Evolutionary conservation across 2,888 invertebrate genomes (phyloP).

Genomic region (Aphidius colemani): DNA sequence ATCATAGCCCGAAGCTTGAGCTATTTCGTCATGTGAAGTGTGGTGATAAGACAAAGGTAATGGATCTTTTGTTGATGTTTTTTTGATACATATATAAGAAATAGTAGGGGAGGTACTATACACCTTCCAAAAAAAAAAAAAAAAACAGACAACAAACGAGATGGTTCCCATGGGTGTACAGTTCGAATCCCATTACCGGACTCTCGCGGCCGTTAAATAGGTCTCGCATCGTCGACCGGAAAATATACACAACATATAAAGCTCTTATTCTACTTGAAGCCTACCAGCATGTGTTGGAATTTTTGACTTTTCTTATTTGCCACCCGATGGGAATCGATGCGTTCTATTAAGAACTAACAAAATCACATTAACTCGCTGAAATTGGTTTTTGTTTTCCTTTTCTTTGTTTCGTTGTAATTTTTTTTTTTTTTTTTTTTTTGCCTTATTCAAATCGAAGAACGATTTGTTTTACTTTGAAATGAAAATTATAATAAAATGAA

Average conservation of each 20-base stretch:
- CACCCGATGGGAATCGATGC: constrained; percentile 55
- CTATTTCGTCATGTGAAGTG: too few species aligned
- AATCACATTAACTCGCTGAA: constrained; percentile 44
- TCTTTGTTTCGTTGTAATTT: not conserved
- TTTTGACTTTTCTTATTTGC: constrained; percentile 47
- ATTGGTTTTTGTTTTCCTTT: constrained; percentile 41
- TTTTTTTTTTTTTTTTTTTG: not conserved
- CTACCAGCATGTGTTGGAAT: constrained; percentile 37
- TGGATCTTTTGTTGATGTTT: too few species aligned
- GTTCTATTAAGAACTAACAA: constrained; percentile 47
- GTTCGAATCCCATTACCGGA: constrained; percentile 61
- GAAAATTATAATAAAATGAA: too few species aligned
- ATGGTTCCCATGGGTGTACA: constrained; percentile 56
- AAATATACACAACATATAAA: constrained; percentile 51
- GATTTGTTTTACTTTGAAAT: not conserved
- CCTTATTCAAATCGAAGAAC: constrained; percentile 8
- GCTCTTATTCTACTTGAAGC: constrained; percentile 29
- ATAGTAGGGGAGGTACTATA: not conserved
- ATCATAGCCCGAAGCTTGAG: too few species aligned
- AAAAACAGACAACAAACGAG: constrained; percentile 30
- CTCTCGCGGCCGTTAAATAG: constrained; percentile 62
- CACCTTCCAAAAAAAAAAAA: not conserved
- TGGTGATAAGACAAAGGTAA: too few species aligned
- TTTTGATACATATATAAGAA: not conserved
- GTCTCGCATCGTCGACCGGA: constrained; percentile 61